These are phyloP conservation scores for Elgaria multicarinata DNA, from an alignment of 2,113 vertebrate species.

Conservation along the genomic window DNA sequence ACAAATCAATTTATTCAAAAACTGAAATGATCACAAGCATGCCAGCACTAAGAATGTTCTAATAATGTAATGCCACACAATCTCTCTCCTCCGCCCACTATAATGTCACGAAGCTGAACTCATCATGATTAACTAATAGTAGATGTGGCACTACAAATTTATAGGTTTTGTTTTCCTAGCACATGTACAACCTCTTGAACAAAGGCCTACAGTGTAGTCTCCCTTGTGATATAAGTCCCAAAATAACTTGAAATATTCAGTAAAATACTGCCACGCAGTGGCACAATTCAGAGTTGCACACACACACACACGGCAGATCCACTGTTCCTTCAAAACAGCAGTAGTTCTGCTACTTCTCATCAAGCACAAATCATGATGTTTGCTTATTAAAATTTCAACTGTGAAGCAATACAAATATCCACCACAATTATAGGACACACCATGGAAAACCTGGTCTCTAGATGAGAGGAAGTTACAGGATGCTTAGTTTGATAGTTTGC, in stretches of 20 bases:
- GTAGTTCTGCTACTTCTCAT: not conserved
- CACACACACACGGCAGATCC: conserved; percentile 24
- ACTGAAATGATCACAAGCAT: not conserved
- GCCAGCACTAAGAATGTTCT: conserved; percentile 15
- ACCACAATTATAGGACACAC: not conserved
- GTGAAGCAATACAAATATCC: not conserved
- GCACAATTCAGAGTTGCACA: conserved; percentile 66
- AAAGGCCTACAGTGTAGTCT: conserved; percentile 18
- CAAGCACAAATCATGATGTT: not conserved
- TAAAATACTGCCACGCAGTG: conserved; percentile 73
- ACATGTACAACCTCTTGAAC: conserved; percentile 8
- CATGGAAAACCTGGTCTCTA: not conserved
- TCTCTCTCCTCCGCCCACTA: not conserved
- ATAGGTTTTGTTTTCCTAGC: not conserved
- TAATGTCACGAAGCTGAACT: not conserved
- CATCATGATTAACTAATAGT: conserved; percentile 23
- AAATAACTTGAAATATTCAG: conserved; percentile 39
- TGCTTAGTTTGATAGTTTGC: not conserved
- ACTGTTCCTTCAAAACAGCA: not conserved
- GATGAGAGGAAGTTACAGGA: not conserved
- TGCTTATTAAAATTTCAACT: not conserved
- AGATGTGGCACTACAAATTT: not conserved
- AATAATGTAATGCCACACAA: not conserved
- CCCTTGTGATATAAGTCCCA: conserved; percentile 28
- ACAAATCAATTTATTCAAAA: conserved; percentile 29